Evolutionary conservation across 1,140 invertebrate genomes (phyloP), one percentile per base, ranked within the genome.

Genomic region (Matsumurasca onukii): DNA sequence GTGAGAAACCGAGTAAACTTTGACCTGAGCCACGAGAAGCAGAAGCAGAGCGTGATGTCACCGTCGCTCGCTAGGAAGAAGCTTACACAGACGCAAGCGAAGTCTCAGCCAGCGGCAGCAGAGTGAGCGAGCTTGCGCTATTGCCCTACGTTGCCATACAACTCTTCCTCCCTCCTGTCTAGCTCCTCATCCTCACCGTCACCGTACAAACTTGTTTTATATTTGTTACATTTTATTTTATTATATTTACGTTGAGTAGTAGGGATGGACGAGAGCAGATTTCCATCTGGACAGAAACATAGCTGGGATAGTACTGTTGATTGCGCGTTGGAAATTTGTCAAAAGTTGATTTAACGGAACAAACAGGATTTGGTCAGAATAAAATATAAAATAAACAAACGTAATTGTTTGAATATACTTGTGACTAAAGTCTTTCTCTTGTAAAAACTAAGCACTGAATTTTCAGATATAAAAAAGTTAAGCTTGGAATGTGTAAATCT

Each of bases 61-160:
- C 62, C 62, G 20, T 65, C 62, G 12, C 22, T 65, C 2, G 62
- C 62, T 15, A 65, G 62, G 17, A 65, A 65, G 25, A 65, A 65
- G 25, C 3, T 65, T 5, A 45, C 13, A 12, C 29, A 63, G 27
- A 22, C 24, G 3, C 31, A 65, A 48, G 24, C 25, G 24, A 59
- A 59, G 30, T 12, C 55, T 9, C 34, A 39, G 17, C 55, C 55
- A 27, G 55, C 55, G 24, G 15, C 55, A 5, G 55, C 30, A 2
- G 55, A 59, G 9, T 59, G 55, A 59, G 20, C n/a, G n/a, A n/a
- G n/a, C n/a, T n/a, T n/a, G n/a, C n/a, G n/a, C n/a, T n/a, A n/a
- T n/a, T 39, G 5, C 17, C 17, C 34, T 17, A 39, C 34, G 5
- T 39, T 17, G 5, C 5, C 17, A 39, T 17, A 39, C 17, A 39